Percentiles rank a stretch among this genome's conserved stretches.
phyloP scores from a whole-genome alignment of 2,113 vertebrate genomes.

The Tympanuchus pallidicinctus region DNA sequence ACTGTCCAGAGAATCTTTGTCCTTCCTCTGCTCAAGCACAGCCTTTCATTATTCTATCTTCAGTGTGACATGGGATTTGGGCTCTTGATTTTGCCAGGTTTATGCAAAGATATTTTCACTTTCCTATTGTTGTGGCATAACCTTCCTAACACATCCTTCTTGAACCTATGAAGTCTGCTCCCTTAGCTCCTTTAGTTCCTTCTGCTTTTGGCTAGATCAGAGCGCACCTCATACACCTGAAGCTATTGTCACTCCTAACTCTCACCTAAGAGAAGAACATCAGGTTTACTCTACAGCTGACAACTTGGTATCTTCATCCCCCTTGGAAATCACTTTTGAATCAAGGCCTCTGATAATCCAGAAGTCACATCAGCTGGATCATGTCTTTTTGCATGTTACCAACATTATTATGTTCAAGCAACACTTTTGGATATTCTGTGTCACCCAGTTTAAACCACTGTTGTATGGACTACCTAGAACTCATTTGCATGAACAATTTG shows the following conservation, averaged over 20 bases:
- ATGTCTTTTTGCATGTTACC: neutral
- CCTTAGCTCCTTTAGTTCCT: neutral
- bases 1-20: neutral
- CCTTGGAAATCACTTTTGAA: neutral
- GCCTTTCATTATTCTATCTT: neutral
- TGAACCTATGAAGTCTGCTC: neutral
- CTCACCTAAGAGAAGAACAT: neutral
- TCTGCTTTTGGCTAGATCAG: neutral
- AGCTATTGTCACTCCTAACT: neutral
- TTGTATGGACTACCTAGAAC: neutral
- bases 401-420: neutral
- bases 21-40: neutral
- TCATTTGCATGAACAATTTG: neutral
- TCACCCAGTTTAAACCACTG: neutral
- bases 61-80: neutral
- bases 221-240: neutral
- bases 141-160: neutral
- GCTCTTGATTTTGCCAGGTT: neutral
- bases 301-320: rapidly evolving
- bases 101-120: neutral
- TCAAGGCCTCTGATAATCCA: neutral
- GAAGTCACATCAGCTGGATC: neutral
- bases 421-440: neutral
- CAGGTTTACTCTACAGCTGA: neutral
- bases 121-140: neutral